Evolutionary conservation across 1,140 invertebrate species (phyloP).

Genomic region (Wiebesia pumilae): DNA sequence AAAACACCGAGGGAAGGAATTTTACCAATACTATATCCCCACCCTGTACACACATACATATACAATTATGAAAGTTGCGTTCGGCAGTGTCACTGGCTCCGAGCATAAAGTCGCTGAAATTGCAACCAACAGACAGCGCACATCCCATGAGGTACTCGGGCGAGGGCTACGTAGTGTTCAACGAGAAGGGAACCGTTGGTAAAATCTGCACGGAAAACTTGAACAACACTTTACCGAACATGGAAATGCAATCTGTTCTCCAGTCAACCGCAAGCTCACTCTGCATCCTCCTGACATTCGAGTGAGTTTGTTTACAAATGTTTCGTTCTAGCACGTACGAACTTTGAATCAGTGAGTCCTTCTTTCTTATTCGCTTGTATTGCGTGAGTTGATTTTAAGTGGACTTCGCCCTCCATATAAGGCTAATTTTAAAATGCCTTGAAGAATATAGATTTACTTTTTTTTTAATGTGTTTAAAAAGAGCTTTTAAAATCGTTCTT

Average conservation of each 20-base stretch:
- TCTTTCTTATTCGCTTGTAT: background rate
- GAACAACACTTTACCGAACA: slow-evolving; percentile 75
- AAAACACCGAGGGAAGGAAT: too few species aligned
- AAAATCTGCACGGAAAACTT: slow-evolving; percentile 88
- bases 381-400: too few species aligned
- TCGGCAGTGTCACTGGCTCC: slow-evolving; percentile 83
- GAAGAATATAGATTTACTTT: too few species aligned
- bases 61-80: background rate
- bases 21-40: too few species aligned
- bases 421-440: too few species aligned
- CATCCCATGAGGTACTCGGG: slow-evolving; percentile 81
- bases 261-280: slow-evolving; percentile 84
- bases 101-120: slow-evolving; percentile 77
- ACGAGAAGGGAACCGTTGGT: slow-evolving; percentile 86
- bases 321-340: background rate
- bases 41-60: background rate
- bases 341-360: background rate
- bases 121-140: slow-evolving; percentile 77
- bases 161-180: slow-evolving; percentile 87
- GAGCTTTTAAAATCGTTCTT: too few species aligned
- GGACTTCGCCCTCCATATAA: too few species aligned
- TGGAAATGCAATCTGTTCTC: slow-evolving; percentile 76
- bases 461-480: too few species aligned
- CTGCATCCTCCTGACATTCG: slow-evolving; percentile 84
- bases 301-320: slow-evolving; percentile 74